phyloP scores from a whole-genome alignment of 2,888 invertebrate genomes.

The Melanchra persicariae region DNA sequence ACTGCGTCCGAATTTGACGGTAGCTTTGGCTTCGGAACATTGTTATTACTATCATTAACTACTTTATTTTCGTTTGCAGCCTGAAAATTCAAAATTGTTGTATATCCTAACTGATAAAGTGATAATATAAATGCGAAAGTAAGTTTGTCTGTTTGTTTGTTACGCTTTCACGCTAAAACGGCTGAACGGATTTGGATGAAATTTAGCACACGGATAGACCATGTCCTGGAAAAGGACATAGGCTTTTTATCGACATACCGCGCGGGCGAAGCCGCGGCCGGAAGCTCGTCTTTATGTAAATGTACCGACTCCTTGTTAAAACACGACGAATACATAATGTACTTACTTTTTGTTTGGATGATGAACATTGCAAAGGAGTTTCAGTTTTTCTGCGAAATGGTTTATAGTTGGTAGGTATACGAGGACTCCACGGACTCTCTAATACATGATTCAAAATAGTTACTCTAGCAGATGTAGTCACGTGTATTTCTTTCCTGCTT shows the following conservation, averaged over 20 bases:
- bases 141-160: too few relatives aligned
- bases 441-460: constrained; percentile 88
- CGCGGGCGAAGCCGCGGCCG: too few relatives aligned
- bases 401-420: constrained; percentile 79
- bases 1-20: constrained; percentile 18
- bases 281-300: neutral
- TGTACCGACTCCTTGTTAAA: neutral
- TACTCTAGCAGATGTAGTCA: constrained; percentile 61
- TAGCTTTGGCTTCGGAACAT: constrained; percentile 61
- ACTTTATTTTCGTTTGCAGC: constrained; percentile 35
- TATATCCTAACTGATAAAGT: too few relatives aligned
- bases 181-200: too few relatives aligned
- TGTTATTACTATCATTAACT: constrained; percentile 78
- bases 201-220: too few relatives aligned
- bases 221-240: too few relatives aligned
- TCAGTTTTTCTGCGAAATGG: constrained; percentile 78
- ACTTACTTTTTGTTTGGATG: constrained; percentile 64
- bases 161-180: too few relatives aligned
- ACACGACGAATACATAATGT: constrained; percentile 2
- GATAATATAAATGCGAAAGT: too few relatives aligned
- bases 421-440: constrained; percentile 91
- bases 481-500: constrained; percentile 36
- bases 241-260: too few relatives aligned
- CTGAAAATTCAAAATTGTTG: constrained; percentile 65
- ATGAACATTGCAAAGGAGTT: constrained; percentile 16